Evolutionary conservation across 2,888 invertebrate genomes (phyloP).

Genomic region (Zaprionus lineosus): DNA sequence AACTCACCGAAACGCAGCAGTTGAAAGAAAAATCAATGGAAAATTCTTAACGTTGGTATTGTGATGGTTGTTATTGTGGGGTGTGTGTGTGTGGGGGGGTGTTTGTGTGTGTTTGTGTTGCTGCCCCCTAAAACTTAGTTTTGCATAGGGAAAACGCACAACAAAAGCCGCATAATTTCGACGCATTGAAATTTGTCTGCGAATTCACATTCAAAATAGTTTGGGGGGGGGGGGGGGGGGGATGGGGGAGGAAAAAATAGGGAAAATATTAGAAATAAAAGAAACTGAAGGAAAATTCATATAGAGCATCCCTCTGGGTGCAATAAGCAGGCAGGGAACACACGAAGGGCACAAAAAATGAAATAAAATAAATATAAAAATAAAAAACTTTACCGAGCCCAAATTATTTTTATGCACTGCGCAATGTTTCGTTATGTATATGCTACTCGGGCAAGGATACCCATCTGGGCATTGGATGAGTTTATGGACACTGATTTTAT

Average conservation of each 20-base stretch:
- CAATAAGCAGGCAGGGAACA: constrained; percentile 56
- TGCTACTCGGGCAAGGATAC: constrained; percentile 2
- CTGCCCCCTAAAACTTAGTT: constrained; percentile 1
- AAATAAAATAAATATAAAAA: constrained; percentile 23
- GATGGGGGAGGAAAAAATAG: neutral
- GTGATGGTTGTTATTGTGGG: neutral
- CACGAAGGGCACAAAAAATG: constrained; percentile 15
- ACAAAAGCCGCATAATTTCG: constrained; percentile 56
- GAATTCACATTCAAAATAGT: constrained; percentile 48
- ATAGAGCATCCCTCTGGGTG: constrained; percentile 51
- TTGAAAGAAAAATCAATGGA: constrained; percentile 37
- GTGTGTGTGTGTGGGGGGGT: no score
- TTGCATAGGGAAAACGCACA: constrained; percentile 15
- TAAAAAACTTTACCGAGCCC: constrained; percentile 37
- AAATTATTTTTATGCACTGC: constrained; percentile 55
- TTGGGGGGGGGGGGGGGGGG: no score
- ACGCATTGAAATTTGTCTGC: constrained; percentile 61
- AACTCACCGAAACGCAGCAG: neutral
- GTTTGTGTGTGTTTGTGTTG: no score
- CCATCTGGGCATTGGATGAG: constrained; percentile 14
- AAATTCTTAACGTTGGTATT: constrained; percentile 18
- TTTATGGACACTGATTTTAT: constrained; percentile 59
- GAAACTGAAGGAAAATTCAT: constrained; percentile 23
- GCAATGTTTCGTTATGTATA: constrained; percentile 10
- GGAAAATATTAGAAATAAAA: constrained; percentile 6